These are phyloP conservation scores for Thecophora atra DNA, from an alignment of 2,888 invertebrate species.

Conservation along the genomic window DNA sequence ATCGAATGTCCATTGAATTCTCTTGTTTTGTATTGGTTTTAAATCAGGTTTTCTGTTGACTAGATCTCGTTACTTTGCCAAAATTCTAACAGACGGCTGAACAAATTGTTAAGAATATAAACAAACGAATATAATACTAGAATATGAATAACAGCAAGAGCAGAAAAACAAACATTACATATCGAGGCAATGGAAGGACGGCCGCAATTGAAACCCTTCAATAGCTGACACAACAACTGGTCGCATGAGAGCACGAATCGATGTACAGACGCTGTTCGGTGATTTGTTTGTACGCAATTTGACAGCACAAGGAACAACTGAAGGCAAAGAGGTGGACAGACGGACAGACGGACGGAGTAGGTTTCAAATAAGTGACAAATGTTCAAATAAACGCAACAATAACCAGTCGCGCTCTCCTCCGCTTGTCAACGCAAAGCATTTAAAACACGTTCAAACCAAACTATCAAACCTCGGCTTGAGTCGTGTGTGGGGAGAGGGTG, in stretches of 20 bases:
- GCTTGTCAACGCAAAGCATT: neutral
- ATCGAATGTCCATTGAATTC: no score
- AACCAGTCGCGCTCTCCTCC: constrained; percentile 1
- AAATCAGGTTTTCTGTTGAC: no score
- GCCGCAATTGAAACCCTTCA: constrained; percentile 20
- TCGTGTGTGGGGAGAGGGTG: constrained; percentile 25
- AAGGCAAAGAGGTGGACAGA: constrained; percentile 1
- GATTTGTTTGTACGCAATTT: constrained; percentile 38
- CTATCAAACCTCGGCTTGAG: neutral
- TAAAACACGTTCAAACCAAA: neutral
- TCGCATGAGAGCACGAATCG: neutral
- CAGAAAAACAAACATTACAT: neutral
- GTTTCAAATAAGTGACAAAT: constrained; percentile 37
- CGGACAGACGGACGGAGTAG: constrained; percentile 6
- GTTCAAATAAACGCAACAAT: constrained; percentile 28
- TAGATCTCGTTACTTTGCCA: neutral
- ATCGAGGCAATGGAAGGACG: neutral
- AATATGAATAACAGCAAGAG: neutral
- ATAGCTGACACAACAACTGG: constrained; percentile 14
- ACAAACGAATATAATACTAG: neutral
- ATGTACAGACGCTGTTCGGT: no score
- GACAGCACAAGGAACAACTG: constrained; percentile 30
- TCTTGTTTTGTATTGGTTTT: no score
- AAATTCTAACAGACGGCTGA: constrained; percentile 17
- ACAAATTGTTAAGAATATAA: constrained; percentile 16